A percentile compares a stretch with the other conserved stretches of the same genome.
Conservation (phyloP, 2,888 invertebrate species). For the Eledona agricola region DNA sequence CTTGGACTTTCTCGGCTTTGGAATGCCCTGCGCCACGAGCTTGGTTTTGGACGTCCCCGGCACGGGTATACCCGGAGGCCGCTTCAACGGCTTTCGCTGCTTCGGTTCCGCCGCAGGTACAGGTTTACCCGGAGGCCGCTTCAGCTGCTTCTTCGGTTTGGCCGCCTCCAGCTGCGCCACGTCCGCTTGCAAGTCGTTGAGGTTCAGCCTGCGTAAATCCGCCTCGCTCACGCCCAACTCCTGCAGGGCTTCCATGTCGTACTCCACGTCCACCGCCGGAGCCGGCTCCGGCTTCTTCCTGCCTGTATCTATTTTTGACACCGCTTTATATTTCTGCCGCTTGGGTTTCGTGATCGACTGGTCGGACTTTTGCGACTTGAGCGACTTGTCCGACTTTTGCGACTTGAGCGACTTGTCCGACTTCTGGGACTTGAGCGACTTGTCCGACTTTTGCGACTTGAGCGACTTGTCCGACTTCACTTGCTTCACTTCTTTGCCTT, state of each 20-base stretch:
- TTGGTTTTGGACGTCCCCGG: too few relatives aligned
- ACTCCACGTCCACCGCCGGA: slow-evolving; percentile 2
- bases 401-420: background rate
- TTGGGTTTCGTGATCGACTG: background rate
- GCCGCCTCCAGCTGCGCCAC: background rate
- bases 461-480: slow-evolving; percentile 5
- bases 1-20: too few relatives aligned
- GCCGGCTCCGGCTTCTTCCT: background rate
- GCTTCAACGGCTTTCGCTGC: too few relatives aligned
- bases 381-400: background rate
- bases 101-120: too few relatives aligned
- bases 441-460: slow-evolving; percentile 2
- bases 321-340: slow-evolving; percentile 1
- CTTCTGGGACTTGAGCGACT: background rate
- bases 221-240: slow-evolving; percentile 4
- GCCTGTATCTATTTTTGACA: slow-evolving; percentile 13
- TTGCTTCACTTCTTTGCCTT: background rate
- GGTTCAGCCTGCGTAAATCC: slow-evolving; percentile 5
- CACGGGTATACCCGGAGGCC: too few relatives aligned
- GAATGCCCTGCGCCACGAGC: too few relatives aligned
- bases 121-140: too few relatives aligned
- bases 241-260: slow-evolving; percentile 9
- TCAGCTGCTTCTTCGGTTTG: too few relatives aligned
- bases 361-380: background rate
- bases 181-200: slow-evolving; percentile 8